Base-by-base conservation (phyloP, 1,140 invertebrate species). In the Solen grandis region DNA sequence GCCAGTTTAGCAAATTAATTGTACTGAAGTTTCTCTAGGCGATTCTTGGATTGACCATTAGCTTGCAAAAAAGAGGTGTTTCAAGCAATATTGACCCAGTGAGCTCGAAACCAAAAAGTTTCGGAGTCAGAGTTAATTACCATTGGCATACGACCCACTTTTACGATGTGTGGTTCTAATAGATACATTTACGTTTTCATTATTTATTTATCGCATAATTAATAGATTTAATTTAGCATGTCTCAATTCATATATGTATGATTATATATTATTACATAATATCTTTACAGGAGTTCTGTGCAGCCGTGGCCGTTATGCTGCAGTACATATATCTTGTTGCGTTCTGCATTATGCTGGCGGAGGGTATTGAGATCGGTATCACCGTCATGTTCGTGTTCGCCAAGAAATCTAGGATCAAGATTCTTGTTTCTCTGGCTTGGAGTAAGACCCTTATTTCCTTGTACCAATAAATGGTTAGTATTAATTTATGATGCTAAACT, bases 271-370 rank as follows among this genome's bases (percentile, higher is more conserved):
- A n/a, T 41, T n/a, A n/a, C n/a, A n/a, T n/a, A n/a, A n/a, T n/a
- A n/a, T n/a, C n/a, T 0, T 73, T 54, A n/a, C 77, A 86, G 84
- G 41, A 55, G 62, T 55, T 54, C 0, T 87, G 86, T 65, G 77
- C 72, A 29, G 70, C 69, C 2, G 63, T 88, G 10, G 81, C 86
- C 50, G 82, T 66, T 0, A 31, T 86, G 5, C 82, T 88, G 1
- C 86, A 88, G 41, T 88, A 84, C 60, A 68, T 88, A 46, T 88
- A 82, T 54, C 59, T 86, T 50, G 75, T 78, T 29, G 84, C 85
- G 25, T 88, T 88, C 65, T 84, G 38, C 76, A 38, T 86, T 14
- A 88, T 88, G 87, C 63, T 88, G 66, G 78, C 68, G 25, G 82
- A 86, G 65, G 85, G 83, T 2, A 59, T 88, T 0, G 76, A 88